Evolutionary conservation across 2,797 vertebrate genomes (phyloP).

Genomic region (Argyrosomus regius): DNA sequence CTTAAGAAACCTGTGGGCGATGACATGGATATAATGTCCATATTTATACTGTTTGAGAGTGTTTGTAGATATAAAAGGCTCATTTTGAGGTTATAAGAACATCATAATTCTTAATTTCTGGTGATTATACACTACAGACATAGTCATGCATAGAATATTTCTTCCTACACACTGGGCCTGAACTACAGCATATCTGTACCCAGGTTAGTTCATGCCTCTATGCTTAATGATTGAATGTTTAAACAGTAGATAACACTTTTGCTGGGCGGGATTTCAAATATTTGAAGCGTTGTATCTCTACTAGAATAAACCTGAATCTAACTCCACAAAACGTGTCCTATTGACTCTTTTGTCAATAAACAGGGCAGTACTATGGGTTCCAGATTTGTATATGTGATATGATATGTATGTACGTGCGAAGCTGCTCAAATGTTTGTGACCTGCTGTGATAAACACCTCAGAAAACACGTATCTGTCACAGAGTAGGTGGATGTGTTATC

Average conservation of each 20-base stretch:
- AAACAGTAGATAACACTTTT: neutral
- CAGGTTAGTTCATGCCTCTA: neutral
- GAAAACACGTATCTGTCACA: constrained; percentile 5
- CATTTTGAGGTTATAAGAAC: too few relatives aligned
- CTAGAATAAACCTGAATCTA: neutral
- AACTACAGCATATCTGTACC: too few relatives aligned
- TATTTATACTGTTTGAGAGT: too few relatives aligned
- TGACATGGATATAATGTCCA: too few relatives aligned
- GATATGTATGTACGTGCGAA: neutral
- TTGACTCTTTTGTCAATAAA: neutral
- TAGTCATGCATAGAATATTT: too few relatives aligned
- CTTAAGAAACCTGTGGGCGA: too few relatives aligned
- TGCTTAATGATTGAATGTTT: neutral
- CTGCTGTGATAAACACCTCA: neutral
- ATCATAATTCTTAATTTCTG: too few relatives aligned
- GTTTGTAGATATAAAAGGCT: too few relatives aligned
- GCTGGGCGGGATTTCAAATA: neutral
- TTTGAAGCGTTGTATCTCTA: neutral
- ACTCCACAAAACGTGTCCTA: neutral
- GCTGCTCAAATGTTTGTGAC: constrained; percentile 1
- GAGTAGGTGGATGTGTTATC: constrained; percentile 14
- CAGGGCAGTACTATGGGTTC: neutral
- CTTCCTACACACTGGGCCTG: too few relatives aligned
- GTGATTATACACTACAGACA: too few relatives aligned
- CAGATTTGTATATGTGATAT: neutral